Conservation (phyloP, 2,888 invertebrate genomes). For the Drosophila rubida region DNA sequence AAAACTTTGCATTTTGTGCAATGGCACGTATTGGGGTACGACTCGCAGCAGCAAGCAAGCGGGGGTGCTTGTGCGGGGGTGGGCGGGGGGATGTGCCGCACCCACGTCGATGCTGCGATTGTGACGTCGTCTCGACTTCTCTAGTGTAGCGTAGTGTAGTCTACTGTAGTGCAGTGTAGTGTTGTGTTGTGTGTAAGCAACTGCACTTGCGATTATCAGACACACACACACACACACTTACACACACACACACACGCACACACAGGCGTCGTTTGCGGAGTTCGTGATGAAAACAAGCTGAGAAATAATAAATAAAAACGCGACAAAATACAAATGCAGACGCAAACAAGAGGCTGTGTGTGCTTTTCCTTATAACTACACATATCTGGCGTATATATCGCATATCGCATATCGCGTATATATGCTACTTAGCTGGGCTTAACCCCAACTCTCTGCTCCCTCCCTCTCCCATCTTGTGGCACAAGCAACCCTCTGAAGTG, state of each 20-base stretch:
- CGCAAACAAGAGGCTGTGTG: conserved; percentile 13
- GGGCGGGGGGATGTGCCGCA: conserved; percentile 20
- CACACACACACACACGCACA: background rate
- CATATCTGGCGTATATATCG: background rate
- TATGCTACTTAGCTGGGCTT: background rate
- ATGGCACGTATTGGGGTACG: conserved; percentile 52
- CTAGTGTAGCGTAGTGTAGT: too few species aligned
- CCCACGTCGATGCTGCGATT: conserved; percentile 55
- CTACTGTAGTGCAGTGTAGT: too few species aligned
- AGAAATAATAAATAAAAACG: conserved; percentile 42
- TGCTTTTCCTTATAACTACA: conserved; percentile 4
- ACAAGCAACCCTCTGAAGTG: too few species aligned
- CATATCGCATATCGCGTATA: background rate
- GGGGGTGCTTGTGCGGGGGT: too few species aligned
- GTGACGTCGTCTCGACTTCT: too few species aligned
- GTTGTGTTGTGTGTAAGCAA: conserved; percentile 47
- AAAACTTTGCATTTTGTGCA: conserved; percentile 66
- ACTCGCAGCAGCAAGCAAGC: background rate
- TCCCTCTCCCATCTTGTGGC: background rate
- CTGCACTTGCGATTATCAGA: conserved; percentile 61
- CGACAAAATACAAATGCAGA: conserved; percentile 38
- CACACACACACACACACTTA: conserved; percentile 25
- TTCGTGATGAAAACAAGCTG: conserved; percentile 56
- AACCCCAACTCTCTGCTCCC: background rate
- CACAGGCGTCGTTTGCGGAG: conserved; percentile 7